Conservation (phyloP, 2,888 invertebrate genomes). For the Spatulosminthurus flaviceps region DNA sequence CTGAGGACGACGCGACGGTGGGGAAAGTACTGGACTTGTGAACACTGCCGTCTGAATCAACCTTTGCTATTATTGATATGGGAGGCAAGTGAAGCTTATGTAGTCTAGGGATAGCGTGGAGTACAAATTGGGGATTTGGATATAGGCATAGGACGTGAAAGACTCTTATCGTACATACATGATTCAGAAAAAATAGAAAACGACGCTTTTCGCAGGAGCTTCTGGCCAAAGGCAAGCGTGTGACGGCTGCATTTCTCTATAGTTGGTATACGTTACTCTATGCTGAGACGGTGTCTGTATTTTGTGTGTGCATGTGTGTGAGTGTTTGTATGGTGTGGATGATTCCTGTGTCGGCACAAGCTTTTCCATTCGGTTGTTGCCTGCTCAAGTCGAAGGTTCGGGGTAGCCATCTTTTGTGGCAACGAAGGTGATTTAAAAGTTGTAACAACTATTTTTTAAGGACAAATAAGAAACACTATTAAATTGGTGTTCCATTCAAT, state of each 20-base stretch:
- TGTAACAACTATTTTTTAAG: not conserved
- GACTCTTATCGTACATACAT: no score
- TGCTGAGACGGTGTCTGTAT: slow-evolving; percentile 12
- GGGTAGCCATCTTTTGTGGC: slow-evolving; percentile 41
- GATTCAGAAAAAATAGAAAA: slow-evolving; percentile 6
- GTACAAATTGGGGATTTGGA: not conserved
- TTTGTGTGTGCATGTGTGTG: not conserved
- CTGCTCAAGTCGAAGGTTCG: slow-evolving; percentile 31
- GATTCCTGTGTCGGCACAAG: slow-evolving; percentile 16
- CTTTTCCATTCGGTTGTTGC: slow-evolving; percentile 34
- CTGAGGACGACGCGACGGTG: no score
- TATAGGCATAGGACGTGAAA: no score
- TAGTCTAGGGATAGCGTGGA: not conserved
- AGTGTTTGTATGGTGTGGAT: not conserved
- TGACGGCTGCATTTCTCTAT: not conserved
- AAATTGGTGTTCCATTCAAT: no score
- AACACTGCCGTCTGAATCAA: no score
- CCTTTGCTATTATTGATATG: no score
- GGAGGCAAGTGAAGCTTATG: no score
- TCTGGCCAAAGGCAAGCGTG: slow-evolving; percentile 16
- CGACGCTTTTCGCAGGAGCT: slow-evolving; percentile 24
- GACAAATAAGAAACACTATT: no score
- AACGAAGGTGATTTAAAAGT: slow-evolving; percentile 2
- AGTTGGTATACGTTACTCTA: not conserved
- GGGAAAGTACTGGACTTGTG: no score